A percentile compares a stretch with the other conserved stretches of the same genome.
Evolutionary conservation across 2,888 invertebrate species (phyloP).

Genomic region (Atherix ibis): DNA sequence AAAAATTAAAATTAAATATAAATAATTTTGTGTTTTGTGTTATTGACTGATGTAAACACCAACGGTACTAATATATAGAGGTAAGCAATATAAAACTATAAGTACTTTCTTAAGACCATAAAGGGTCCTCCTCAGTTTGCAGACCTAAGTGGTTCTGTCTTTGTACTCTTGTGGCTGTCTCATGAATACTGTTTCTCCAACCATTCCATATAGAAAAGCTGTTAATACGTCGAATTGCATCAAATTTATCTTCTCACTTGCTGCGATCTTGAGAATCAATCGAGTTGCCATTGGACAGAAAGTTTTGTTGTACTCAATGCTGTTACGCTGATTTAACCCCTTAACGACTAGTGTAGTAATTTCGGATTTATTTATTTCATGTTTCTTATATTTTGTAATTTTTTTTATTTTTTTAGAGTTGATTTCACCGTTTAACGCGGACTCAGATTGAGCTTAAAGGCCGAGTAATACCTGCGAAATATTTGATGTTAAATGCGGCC

Average conservation of each 20-base stretch:
- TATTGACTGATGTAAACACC: no score
- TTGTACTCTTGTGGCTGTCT: constrained; percentile 1
- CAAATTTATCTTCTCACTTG: not conserved
- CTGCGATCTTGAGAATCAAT: constrained; percentile 4
- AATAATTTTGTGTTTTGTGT: no score
- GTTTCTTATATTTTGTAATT: no score
- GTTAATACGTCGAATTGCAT: constrained; percentile 1
- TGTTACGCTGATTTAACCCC: constrained; percentile 4
- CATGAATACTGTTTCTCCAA: constrained; percentile 1
- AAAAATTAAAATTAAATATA: no score
- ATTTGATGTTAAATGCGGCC: no score
- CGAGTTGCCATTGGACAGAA: not conserved
- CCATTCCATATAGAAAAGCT: not conserved
- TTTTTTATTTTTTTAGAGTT: no score
- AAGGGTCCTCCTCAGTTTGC: not conserved
- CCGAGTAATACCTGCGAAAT: no score
- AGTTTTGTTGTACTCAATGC: constrained; percentile 3
- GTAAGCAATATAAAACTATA: no score
- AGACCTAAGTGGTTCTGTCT: not conserved
- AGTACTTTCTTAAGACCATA: constrained; percentile 3
- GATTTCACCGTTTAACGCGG: no score
- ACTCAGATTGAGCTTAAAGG: no score
- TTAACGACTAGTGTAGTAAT: not conserved
- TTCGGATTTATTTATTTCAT: no score
- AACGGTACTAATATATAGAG: no score